Evolutionary conservation across 2,113 vertebrate species (phyloP), one percentile per base, ranked within the genome.

Genomic region (Anolis sagrei): DNA sequence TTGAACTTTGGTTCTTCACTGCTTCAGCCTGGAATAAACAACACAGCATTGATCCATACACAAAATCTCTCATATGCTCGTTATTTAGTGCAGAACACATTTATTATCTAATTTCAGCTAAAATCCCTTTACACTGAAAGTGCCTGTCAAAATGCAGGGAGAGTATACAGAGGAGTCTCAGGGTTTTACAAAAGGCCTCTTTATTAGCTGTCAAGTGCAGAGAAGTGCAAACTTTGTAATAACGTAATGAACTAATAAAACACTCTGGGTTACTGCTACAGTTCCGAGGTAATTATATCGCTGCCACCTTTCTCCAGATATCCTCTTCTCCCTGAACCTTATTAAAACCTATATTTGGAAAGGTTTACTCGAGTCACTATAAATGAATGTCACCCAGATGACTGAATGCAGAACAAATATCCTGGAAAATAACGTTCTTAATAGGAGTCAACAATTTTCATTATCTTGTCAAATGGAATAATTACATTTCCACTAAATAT

Each of bases 311-410:
- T 81, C 78, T 68, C 54, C 78, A 75, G 78, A 86, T 54, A 75
- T 64, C 72, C 58, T 51, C 61, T 81, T 49, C 84, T 80, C 27
- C n/a, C 54, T 70, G 11, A n/a, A 86, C 83, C 74, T 84, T 84
- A 84, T 84, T 86, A 81, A 81, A 86, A 81, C 79, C 61, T 81
- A 81, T 75, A 86, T 86, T 86, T 86, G 78, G 84, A 81, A 86
- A 86, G 70, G 78, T 66, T 66, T 81, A 80, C 81, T 86, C 81
- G 84, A 81, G 79, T 86, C 44, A 49, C n/a, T 66, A 73, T 81
- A 86, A 86, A 86, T 86, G 77, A 80, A 86, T 86, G 70, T 81
- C 84, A 75, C 58, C 39, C 36, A n/a, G 58, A 34, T 86, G 78
- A 68, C 61, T 77, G n/a, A 72, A 74, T 80, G 5, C 16, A 39